Evolutionary conservation across 2,113 vertebrate species (phyloP).

Genomic region (Cisticola juncidis): DNA sequence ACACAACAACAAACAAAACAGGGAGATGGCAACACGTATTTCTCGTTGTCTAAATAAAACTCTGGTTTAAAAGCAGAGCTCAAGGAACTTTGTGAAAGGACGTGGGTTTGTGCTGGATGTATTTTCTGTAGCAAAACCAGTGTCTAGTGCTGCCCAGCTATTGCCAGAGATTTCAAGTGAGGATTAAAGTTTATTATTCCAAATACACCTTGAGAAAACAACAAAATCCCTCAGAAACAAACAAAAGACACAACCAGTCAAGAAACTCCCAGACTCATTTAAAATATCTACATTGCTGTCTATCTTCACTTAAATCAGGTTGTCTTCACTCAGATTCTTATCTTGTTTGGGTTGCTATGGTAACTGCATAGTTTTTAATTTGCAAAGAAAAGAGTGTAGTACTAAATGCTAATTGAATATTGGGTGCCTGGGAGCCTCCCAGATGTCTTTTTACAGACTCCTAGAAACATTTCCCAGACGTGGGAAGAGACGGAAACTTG

Average conservation of each 20-base stretch:
- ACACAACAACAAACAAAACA: neutral
- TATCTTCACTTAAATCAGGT: neutral
- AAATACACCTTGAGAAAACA: neutral
- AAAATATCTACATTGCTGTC: neutral
- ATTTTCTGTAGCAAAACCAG: neutral
- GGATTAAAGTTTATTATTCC: neutral
- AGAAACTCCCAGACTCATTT: neutral
- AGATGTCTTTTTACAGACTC: neutral
- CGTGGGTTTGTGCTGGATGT: fast-evolving
- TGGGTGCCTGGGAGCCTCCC: neutral
- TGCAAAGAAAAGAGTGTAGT: neutral
- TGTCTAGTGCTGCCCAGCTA: neutral
- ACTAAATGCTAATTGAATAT: conserved; percentile 14
- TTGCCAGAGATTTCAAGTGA: neutral
- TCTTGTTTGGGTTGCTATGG: conserved; percentile 26
- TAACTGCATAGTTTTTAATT: neutral
- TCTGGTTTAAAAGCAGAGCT: neutral
- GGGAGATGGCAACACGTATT: neutral
- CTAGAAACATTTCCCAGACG: neutral
- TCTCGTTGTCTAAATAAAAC: neutral
- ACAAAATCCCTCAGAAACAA: neutral
- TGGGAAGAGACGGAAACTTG: neutral
- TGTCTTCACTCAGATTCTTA: neutral
- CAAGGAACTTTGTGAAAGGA: neutral
- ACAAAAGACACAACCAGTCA: neutral